Conservation (phyloP, 2,888 invertebrate species). For the Megalurothrips usitatus region DNA sequence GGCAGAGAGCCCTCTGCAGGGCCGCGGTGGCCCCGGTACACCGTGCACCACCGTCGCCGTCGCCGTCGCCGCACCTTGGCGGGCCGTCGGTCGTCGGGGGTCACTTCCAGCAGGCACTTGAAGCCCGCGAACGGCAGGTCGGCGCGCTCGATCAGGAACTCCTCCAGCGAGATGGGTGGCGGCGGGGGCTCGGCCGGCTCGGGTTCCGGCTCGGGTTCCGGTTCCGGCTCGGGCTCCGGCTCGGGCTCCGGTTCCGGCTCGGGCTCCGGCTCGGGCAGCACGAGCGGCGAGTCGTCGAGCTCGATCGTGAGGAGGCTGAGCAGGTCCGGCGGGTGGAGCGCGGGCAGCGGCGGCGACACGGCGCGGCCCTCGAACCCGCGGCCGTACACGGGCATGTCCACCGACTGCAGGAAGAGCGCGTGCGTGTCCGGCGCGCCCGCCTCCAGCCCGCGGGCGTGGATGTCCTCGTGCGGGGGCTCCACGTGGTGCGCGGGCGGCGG, state of each 20-base stretch:
- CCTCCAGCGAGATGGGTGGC: background rate
- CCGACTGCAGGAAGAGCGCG: background rate
- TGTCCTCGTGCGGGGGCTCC: conserved; percentile 13
- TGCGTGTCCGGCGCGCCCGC: background rate
- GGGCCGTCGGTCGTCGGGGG: background rate
- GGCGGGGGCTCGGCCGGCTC: background rate
- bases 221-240: background rate
- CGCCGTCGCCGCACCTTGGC: background rate
- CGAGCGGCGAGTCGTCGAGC: conserved; percentile 1
- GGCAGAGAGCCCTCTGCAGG: background rate
- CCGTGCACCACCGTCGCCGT: background rate
- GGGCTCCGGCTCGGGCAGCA: conserved; percentile 14
- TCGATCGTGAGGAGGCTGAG: conserved; percentile 13
- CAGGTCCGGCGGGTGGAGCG: conserved; percentile 1
- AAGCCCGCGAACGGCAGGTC: conserved; percentile 10
- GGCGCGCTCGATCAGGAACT: conserved; percentile 7
- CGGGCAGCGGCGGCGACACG: conserved; percentile 22
- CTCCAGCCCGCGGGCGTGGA: background rate
- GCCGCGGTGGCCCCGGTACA: background rate
- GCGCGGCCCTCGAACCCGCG: background rate
- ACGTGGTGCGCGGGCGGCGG: conserved; percentile 17
- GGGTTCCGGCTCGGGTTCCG: background rate
- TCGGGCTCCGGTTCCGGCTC: background rate
- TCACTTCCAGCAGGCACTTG: conserved; percentile 8
- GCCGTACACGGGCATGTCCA: conserved; percentile 15